Evolutionary conservation across 2,113 vertebrate species (phyloP).

Genomic region (Apteryx owenii): DNA sequence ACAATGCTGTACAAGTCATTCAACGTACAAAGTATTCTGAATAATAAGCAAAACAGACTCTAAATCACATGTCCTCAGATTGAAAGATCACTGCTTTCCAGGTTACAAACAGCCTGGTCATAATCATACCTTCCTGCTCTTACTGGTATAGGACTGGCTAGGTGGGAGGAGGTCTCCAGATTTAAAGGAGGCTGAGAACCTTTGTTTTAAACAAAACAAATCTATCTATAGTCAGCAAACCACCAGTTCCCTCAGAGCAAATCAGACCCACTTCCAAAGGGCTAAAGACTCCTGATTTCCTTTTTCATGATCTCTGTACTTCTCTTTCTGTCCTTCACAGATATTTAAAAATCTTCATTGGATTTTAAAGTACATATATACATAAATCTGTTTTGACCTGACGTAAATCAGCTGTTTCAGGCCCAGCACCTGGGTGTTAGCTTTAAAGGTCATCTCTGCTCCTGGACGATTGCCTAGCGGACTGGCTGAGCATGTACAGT

Average conservation of each 20-base stretch:
- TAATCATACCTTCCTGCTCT: background rate
- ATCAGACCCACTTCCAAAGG: background rate
- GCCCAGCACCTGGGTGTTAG: background rate
- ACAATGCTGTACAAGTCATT: background rate
- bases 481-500: background rate
- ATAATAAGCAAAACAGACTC: background rate
- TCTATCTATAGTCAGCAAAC: background rate
- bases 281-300: background rate
- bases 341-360: background rate
- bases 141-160: background rate
- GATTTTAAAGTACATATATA: background rate
- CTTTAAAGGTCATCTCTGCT: background rate
- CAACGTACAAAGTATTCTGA: background rate
- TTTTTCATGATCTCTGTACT: background rate
- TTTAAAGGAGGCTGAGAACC: background rate
- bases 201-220: background rate
- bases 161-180: background rate
- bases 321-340: background rate
- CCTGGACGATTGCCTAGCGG: background rate
- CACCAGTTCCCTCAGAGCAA: background rate
- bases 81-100: background rate
- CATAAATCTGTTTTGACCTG: background rate
- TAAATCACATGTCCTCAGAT: background rate
- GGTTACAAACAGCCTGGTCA: background rate
- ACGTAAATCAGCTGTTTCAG: background rate